Evolutionary conservation across 2,113 vertebrate species (phyloP).

Genomic region (Cheirogaleus medius): DNA sequence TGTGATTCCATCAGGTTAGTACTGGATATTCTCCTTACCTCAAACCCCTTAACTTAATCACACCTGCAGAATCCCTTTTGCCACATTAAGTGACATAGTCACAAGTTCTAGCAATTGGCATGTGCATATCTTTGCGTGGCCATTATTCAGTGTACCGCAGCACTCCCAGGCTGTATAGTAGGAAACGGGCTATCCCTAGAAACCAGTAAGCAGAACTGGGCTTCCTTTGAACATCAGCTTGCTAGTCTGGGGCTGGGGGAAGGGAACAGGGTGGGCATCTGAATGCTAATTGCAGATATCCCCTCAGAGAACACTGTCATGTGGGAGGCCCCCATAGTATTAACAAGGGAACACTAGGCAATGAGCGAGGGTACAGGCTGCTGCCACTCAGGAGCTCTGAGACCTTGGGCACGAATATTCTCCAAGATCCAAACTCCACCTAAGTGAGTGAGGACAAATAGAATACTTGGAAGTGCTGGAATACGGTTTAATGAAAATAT

Average conservation of each 20-base stretch:
- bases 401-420: not conserved
- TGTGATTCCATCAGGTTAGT: not conserved
- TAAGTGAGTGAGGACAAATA: not conserved
- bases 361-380: not conserved
- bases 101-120: not conserved
- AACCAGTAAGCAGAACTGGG: not conserved
- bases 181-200: not conserved
- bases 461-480: not conserved
- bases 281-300: not conserved
- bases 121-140: not conserved
- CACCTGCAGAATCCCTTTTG: not conserved
- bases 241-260: not conserved
- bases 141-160: not conserved
- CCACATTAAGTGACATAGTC: not conserved
- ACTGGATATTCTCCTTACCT: not conserved
- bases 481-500: not conserved
- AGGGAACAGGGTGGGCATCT: not conserved
- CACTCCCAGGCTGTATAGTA: not conserved
- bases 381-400: not conserved
- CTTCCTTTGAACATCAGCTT: not conserved
- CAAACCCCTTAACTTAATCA: not conserved
- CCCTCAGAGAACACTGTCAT: not conserved
- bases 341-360: not conserved
- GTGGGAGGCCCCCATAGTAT: not conserved
- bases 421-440: not conserved